Evolutionary conservation across 2,888 invertebrate genomes (phyloP), one percentile per base, ranked within the genome.

Genomic region (Chrysina gloriosa): DNA sequence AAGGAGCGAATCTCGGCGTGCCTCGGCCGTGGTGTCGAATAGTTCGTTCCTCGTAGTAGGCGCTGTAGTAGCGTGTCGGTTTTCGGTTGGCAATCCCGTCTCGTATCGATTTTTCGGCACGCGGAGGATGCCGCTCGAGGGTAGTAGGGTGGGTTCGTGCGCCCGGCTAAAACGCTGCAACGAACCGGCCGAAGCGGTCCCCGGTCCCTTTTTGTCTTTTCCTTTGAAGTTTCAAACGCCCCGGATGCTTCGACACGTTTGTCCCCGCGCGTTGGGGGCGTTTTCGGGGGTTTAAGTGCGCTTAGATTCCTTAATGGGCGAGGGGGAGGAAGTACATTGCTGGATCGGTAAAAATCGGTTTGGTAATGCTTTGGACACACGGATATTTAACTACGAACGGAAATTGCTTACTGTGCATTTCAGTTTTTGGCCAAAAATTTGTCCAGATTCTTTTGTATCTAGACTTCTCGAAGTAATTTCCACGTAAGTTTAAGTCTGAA

Each of bases 201-300:
- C 27, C 50, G 16, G 50, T 34, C 34, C 34, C 58, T 58, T 58
- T 58, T 42, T 27, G 42, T 58, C 58, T 58, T 39, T 58, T 39
- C 58, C 58, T 58, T 58, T 58, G 58, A 58, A 58, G 58, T 58
- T 27, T 50, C 25, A 27, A 50, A 50, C 27, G 48, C 48, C 6
- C 21, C 11, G 16, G 50, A 27, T 52, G 50, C 29, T 52, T 29
- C 29, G 50, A 29, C 50, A 52, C 29, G 29, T 52, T 16, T 42
- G 16, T 16, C 1, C n/a, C n/a, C n/a, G n/a, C n/a, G n/a, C n/a
- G n/a, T n/a, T n/a, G n/a, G n/a, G n/a, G n/a, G n/a, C n/a, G n/a
- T n/a, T n/a, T n/a, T n/a, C n/a, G 11, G 42, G 7, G 4, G n/a
- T 42, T 42, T 42, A 16, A 7, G 7, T 16, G 7, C 42, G 19